Evolutionary conservation across 2,888 invertebrate species (phyloP).

Genomic region (Polydrusus tereticollis): DNA sequence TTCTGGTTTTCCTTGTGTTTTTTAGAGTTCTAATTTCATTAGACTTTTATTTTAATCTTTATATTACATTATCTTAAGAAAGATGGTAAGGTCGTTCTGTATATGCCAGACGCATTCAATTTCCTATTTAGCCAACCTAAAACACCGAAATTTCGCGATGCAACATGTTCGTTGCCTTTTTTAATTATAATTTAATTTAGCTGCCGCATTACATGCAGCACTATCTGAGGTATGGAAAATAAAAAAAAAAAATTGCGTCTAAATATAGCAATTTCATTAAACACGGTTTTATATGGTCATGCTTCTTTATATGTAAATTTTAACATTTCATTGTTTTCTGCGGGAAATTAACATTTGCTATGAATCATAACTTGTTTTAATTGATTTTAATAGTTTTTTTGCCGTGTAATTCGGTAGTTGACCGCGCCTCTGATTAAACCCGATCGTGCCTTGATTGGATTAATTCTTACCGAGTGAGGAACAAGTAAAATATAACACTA

Average conservation of each 20-base stretch:
- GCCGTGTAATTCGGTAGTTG: constrained; percentile 6
- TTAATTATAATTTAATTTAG: neutral
- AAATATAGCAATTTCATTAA: constrained; percentile 12
- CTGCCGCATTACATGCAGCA: neutral
- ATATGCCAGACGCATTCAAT: no score
- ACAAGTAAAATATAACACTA: neutral
- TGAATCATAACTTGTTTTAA: constrained; percentile 14
- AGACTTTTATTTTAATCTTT: no score
- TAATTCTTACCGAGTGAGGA: neutral
- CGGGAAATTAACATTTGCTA: constrained; percentile 8
- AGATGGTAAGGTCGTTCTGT: no score
- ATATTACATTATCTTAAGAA: no score
- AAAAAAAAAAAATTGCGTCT: neutral
- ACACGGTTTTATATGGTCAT: constrained; percentile 7
- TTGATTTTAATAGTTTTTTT: constrained; percentile 2
- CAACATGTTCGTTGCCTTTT: no score
- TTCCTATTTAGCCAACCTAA: no score
- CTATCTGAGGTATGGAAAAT: no score
- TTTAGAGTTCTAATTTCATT: no score
- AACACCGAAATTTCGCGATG: neutral
- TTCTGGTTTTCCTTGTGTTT: no score
- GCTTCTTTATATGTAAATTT: constrained; percentile 20
- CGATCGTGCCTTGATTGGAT: neutral
- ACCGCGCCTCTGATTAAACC: neutral
- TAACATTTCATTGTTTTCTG: constrained; percentile 23